Evolutionary conservation across 2,888 invertebrate species (phyloP).

Genomic region (Carterocephalus palaemon): DNA sequence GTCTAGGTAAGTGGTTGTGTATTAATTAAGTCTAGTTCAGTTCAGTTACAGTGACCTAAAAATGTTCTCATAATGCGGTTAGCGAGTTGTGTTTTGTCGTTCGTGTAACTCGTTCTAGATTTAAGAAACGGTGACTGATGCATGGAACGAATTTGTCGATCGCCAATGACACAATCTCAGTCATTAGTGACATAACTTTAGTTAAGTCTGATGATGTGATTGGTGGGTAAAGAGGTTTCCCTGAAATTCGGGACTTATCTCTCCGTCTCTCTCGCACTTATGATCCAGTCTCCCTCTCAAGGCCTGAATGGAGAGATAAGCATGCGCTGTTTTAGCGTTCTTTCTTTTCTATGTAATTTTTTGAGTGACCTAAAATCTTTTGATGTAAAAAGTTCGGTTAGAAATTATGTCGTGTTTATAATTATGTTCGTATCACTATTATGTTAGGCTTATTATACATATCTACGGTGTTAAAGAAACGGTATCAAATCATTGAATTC

Average conservation of each 20-base stretch:
- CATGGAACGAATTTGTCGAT: not conserved
- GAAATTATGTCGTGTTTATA: too few relatives aligned
- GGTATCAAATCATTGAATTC: too few relatives aligned
- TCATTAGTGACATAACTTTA: slow-evolving; percentile 44
- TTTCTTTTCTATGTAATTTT: slow-evolving; percentile 9
- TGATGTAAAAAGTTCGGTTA: too few relatives aligned
- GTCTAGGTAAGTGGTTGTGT: slow-evolving; percentile 11
- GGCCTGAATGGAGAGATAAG: slow-evolving; percentile 60
- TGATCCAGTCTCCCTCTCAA: slow-evolving; percentile 43
- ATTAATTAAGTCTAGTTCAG: slow-evolving; percentile 36
- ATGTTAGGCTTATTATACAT: too few relatives aligned
- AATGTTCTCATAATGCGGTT: slow-evolving; percentile 62
- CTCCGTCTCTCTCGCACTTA: slow-evolving; percentile 39
- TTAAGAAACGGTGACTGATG: not conserved
- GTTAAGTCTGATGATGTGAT: slow-evolving; percentile 36
- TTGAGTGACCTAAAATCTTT: slow-evolving; percentile 10
- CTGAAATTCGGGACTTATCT: slow-evolving; percentile 44
- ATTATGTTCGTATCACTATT: too few relatives aligned
- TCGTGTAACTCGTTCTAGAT: not conserved
- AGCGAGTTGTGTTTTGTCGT: slow-evolving; percentile 33
- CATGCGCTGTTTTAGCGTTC: slow-evolving; percentile 58
- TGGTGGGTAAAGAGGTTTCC: slow-evolving; percentile 44
- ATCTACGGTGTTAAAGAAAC: too few relatives aligned
- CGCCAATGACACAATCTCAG: slow-evolving; percentile 27
- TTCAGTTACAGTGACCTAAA: slow-evolving; percentile 54